Evolutionary conservation across 2,888 invertebrate genomes (phyloP).

Genomic region (Seira ritae): DNA sequence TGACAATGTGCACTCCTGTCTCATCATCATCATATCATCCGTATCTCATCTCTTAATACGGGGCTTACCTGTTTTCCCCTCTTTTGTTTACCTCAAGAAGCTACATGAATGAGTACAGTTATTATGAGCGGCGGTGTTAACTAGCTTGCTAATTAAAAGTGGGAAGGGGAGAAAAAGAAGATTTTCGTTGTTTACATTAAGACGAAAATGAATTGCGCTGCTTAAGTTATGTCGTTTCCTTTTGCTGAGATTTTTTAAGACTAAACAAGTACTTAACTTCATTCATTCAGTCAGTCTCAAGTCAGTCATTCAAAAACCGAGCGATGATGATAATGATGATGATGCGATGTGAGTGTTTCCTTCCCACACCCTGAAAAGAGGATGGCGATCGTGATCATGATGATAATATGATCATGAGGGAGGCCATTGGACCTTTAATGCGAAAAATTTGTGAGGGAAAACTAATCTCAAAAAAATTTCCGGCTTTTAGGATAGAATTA

Average conservation of each 20-base stretch:
- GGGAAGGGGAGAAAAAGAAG: neutral
- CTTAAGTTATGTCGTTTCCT: neutral
- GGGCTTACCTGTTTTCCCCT: neutral
- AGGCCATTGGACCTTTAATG: constrained; percentile 1
- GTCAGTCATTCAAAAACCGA: no score
- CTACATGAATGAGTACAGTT: neutral
- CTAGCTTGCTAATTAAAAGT: constrained; percentile 8
- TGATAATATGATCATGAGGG: neutral
- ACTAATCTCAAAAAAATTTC: neutral
- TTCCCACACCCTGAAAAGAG: constrained; percentile 1
- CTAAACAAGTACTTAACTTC: neutral
- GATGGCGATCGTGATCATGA: neutral
- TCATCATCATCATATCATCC: neutral
- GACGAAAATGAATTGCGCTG: neutral
- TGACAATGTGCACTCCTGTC: neutral
- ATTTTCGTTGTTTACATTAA: neutral
- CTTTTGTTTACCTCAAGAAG: neutral
- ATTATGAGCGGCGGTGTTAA: constrained; percentile 5
- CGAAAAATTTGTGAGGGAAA: neutral
- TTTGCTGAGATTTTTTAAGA: neutral
- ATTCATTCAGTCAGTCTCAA: neutral
- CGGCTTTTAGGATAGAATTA: neutral
- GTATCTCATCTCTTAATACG: no score
- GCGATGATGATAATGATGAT: no score
- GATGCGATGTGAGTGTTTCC: neutral